These are phyloP conservation scores for Hirtodrosophila cameraria DNA, from an alignment of 2,888 invertebrate species.

Conservation along the genomic window DNA sequence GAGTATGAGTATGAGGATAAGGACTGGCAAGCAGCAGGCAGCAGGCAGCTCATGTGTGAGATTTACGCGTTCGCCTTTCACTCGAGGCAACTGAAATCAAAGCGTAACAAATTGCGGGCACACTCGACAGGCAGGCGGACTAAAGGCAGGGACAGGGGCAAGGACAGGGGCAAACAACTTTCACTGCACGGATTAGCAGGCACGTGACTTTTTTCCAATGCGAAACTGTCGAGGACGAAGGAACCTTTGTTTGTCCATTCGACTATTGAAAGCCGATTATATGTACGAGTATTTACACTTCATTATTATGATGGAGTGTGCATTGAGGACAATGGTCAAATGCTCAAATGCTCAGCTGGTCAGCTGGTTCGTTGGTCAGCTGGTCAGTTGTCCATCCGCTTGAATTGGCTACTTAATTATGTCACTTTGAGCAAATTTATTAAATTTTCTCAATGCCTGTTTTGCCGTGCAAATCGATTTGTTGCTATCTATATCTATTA, in stretches of 20 bases:
- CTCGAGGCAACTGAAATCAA: slow-evolving; percentile 66
- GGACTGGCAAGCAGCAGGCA: slow-evolving; percentile 16
- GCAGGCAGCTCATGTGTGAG: slow-evolving; percentile 49
- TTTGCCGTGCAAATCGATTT: slow-evolving; percentile 72
- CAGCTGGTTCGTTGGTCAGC: slow-evolving; percentile 42
- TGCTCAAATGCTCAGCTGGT: slow-evolving; percentile 45
- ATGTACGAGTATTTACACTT: slow-evolving; percentile 66
- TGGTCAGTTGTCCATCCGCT: slow-evolving; percentile 20
- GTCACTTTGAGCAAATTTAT: slow-evolving; percentile 69
- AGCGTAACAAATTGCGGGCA: slow-evolving; percentile 74
- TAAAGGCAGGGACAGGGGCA: slow-evolving; percentile 17
- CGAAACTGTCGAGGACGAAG: slow-evolving; percentile 33
- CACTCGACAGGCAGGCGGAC: slow-evolving; percentile 19
- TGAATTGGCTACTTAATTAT: slow-evolving; percentile 59
- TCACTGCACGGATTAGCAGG: slow-evolving; percentile 67
- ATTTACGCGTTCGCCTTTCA: slow-evolving; percentile 65
- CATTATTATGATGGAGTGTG: slow-evolving; percentile 57
- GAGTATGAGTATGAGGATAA: background rate
- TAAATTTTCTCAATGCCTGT: slow-evolving; percentile 38
- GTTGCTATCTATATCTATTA: slow-evolving; percentile 53
- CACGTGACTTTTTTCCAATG: slow-evolving; percentile 73
- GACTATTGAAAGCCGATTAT: slow-evolving; percentile 70
- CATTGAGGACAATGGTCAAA: slow-evolving; percentile 42
- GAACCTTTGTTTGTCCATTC: slow-evolving; percentile 45
- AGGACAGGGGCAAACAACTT: slow-evolving; percentile 38